A percentile compares a stretch with the other conserved stretches of the same genome.
These are phyloP conservation scores for Rutpela maculata DNA, from an alignment of 2,888 invertebrate species.

Conservation along the genomic window DNA sequence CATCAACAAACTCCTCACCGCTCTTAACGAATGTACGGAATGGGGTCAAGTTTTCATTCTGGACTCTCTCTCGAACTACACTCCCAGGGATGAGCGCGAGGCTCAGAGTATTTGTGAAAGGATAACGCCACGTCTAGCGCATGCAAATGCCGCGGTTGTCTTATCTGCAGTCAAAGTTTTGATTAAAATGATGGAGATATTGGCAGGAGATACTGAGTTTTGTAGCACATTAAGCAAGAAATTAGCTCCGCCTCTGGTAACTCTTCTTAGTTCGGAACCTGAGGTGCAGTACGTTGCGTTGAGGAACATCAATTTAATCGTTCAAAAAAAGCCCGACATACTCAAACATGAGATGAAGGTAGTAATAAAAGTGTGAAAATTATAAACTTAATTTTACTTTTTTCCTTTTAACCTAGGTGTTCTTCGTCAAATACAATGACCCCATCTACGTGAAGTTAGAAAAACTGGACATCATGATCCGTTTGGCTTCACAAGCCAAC, in stretches of 20 bases:
- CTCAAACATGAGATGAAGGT: conserved; percentile 99
- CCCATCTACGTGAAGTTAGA: conserved; percentile 99
- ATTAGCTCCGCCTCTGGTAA: conserved; percentile 98
- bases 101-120: conserved; percentile 99
- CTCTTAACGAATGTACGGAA: conserved; percentile 99
- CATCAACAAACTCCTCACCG: conserved; percentile 98
- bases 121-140: conserved; percentile 97
- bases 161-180: conserved; percentile 98
- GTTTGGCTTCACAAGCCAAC: conserved; percentile 97
- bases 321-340: conserved; percentile 98
- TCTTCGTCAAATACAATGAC: conserved; percentile 99
- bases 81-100: conserved; percentile 96
- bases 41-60: conserved; percentile 99
- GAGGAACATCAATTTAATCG: conserved; percentile 98
- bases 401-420: conserved; percentile 77
- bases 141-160: conserved; percentile 99
- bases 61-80: conserved; percentile 97
- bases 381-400: conserved; percentile 16
- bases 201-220: conserved; percentile 92
- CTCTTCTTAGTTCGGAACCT: conserved; percentile 97
- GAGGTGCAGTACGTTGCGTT: conserved; percentile 99
- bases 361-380: not conserved
- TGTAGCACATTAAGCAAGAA: conserved; percentile 96
- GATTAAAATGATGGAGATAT: conserved; percentile 99
- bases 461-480: conserved; percentile 99